phyloP scores from a whole-genome alignment of 2,113 vertebrate species.

The Noturus placidus region DNA sequence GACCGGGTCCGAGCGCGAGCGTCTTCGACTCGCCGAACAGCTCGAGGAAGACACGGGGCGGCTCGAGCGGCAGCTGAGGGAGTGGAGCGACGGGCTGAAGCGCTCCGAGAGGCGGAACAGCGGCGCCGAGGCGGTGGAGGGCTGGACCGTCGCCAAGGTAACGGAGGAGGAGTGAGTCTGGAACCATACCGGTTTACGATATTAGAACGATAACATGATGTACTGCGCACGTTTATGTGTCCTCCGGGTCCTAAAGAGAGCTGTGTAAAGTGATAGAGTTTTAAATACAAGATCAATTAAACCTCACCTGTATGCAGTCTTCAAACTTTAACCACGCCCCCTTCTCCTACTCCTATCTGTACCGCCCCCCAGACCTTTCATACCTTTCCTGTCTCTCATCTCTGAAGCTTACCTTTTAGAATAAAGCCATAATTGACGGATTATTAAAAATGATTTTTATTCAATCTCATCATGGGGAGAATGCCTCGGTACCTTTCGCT shows the following conservation, averaged over 20 bases:
- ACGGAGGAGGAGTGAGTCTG: slow-evolving; percentile 33
- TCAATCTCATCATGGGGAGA: background rate
- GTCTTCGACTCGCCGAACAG: slow-evolving; percentile 69
- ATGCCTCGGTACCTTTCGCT: background rate
- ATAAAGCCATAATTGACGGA: too few species aligned
- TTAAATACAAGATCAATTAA: too few species aligned
- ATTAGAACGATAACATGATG: background rate
- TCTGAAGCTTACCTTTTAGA: too few species aligned
- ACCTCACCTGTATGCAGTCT: too few species aligned
- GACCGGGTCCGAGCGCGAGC: slow-evolving; percentile 83
- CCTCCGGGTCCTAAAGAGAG: background rate
- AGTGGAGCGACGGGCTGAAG: slow-evolving; percentile 76
- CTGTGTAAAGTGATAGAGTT: background rate
- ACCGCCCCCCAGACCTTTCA: background rate
- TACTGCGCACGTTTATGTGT: too few species aligned
- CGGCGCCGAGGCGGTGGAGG: slow-evolving; percentile 79
- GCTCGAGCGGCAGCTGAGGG: slow-evolving; percentile 72
- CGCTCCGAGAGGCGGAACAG: slow-evolving; percentile 79
- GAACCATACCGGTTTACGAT: background rate
- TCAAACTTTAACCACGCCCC: background rate
- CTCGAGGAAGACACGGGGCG: slow-evolving; percentile 80
- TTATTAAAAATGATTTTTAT: too few species aligned
- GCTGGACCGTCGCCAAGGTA: slow-evolving; percentile 88
- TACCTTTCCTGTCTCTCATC: background rate
- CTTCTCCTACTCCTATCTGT: background rate